These are phyloP conservation scores for Malurus elegans DNA, from an alignment of 2,113 vertebrate genomes.

Conservation along the genomic window DNA sequence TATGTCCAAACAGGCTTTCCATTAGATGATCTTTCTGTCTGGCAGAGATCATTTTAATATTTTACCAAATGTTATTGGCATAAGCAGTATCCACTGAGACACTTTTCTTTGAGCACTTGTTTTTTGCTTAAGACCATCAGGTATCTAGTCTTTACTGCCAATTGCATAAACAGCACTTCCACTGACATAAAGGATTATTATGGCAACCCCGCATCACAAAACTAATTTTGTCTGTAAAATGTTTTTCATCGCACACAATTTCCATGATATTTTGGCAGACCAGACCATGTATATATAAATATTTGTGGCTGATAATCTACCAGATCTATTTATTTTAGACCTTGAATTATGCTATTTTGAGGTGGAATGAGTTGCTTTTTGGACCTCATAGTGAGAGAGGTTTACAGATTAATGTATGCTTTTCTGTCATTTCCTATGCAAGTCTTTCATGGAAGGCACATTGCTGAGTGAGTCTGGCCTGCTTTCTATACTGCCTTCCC, in stretches of 20 bases:
- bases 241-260: conserved; percentile 28
- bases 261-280: conserved; percentile 57
- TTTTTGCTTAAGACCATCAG: neutral
- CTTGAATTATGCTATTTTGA: conserved; percentile 54
- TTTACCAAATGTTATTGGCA: neutral
- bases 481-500: neutral
- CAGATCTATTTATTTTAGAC: conserved; percentile 54
- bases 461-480: neutral
- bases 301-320: conserved; percentile 65
- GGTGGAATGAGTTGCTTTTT: conserved; percentile 41
- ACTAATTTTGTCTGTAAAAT: conserved; percentile 45
- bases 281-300: conserved; percentile 56
- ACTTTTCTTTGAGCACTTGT: neutral
- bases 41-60: neutral
- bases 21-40: neutral
- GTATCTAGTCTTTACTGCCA: neutral
- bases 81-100: neutral
- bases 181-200: neutral
- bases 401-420: conserved; percentile 25
- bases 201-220: conserved; percentile 10
- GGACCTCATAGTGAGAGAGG: neutral
- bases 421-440: neutral
- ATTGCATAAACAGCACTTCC: neutral
- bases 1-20: neutral
- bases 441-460: neutral